Evolutionary conservation across 2,888 invertebrate genomes (phyloP).

Genomic region (Machimus atricapillus): DNA sequence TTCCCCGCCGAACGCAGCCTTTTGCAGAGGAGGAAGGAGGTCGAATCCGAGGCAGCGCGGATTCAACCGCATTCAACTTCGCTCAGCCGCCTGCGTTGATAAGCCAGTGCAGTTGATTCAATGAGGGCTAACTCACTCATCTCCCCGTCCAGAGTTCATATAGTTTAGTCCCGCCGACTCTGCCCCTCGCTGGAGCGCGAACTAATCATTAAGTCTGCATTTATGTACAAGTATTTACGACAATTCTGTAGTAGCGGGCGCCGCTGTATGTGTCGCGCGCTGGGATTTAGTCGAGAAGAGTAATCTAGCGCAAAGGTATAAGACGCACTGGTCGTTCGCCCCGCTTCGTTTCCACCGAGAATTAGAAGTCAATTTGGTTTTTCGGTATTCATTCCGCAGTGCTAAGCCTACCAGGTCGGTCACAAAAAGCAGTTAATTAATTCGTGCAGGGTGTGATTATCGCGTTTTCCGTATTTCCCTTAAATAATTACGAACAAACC

Average conservation of each 20-base stretch:
- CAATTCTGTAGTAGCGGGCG: not conserved
- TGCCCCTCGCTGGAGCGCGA: slow-evolving; percentile 24
- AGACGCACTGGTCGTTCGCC: not conserved
- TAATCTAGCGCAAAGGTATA: not conserved
- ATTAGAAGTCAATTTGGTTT: slow-evolving; percentile 39
- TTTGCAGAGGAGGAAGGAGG: not conserved
- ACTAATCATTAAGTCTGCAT: slow-evolving; percentile 35
- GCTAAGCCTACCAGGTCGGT: slow-evolving; percentile 48
- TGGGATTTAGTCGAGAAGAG: not conserved
- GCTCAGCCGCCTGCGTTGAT: not conserved
- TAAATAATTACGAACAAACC: not conserved
- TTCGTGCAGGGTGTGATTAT: not conserved
- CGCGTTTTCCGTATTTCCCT: not conserved
- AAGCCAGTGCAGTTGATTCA: slow-evolving; percentile 35
- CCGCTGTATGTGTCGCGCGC: not conserved
- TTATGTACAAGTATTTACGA: slow-evolving; percentile 30
- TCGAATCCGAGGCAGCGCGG: not conserved
- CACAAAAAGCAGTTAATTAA: slow-evolving; percentile 20
- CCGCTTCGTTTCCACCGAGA: not conserved
- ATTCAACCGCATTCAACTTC: not conserved
- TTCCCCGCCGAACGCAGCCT: not conserved
- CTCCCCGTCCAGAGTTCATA: slow-evolving; percentile 23
- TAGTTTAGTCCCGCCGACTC: not conserved
- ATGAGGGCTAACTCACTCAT: slow-evolving; percentile 19
- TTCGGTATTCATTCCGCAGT: slow-evolving; percentile 43